phyloP scores from a whole-genome alignment of 2,888 invertebrate species.

The Sicus ferrugineus region DNA sequence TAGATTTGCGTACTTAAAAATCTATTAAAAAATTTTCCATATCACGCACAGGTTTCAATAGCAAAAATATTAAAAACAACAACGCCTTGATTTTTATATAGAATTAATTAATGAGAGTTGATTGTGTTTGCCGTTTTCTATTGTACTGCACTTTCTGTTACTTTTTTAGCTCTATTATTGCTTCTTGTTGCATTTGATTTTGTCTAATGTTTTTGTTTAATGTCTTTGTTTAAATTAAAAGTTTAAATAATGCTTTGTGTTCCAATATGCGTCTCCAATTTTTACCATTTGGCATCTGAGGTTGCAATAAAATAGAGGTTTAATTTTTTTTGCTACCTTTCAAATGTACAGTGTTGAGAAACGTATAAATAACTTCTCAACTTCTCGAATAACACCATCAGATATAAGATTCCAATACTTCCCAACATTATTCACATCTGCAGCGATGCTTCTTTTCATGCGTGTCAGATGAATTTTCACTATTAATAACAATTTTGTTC shows the following conservation, averaged over 20 bases:
- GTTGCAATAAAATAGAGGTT: not conserved
- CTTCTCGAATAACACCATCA: not conserved
- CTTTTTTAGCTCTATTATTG: no score
- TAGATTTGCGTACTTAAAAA: no score
- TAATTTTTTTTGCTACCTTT: not conserved
- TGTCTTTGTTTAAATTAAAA: not conserved
- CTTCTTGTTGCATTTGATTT: not conserved
- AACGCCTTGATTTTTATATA: no score
- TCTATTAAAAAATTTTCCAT: no score
- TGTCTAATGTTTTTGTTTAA: not conserved
- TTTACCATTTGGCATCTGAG: no score
- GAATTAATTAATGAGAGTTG: no score
- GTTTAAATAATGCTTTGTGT: not conserved
- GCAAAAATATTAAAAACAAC: no score
- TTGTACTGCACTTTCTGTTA: no score
- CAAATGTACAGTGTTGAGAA: not conserved
- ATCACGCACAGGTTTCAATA: no score
- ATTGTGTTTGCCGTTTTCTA: no score
- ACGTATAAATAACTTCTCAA: not conserved
- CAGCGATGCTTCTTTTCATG: slow-evolving; percentile 40
- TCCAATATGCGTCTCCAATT: not conserved
- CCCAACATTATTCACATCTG: slow-evolving; percentile 35
- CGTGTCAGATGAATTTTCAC: slow-evolving; percentile 44
- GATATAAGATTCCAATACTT: no score
- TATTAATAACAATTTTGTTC: slow-evolving; percentile 33